Evolutionary conservation across 1,140 invertebrate species (phyloP), one percentile per base, ranked within the genome.

Genomic region (Euura saliciscinereae): DNA sequence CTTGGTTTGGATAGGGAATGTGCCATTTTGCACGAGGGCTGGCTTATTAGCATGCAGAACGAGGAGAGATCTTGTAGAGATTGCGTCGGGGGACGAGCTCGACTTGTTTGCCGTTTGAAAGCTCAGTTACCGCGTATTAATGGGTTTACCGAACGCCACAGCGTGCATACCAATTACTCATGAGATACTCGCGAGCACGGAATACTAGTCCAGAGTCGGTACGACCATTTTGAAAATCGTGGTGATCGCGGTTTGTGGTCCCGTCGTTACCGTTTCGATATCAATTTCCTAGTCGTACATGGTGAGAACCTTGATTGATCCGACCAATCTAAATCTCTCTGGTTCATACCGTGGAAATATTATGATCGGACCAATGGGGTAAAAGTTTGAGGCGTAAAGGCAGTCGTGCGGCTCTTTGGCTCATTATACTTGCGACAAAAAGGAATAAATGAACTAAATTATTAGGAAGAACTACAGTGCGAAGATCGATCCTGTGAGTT

Each of bases 71-170:
- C 5, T 4, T 6, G 51, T 59, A 8, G 51, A 59, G 51, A 59
- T 59, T 59, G 51, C 51, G 51, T 59, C 51, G 13, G 51, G 51
- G 51, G 51, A 59, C 51, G 51, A 59, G 8, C 51, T 59, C 51
- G 51, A 59, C 51, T 59, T 59, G 51, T 59, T 59, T 59, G 51
- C 51, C 51, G 51, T 59, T 59, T 59, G 51, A 59, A 59, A 59
- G 51, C 51, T 59, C 51, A n/a, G 51, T 59, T 59, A 59, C 51
- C 51, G 8, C 13, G 51, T 59, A 59, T 59, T 59, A 59, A 59
- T 59, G 51, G 51, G 51, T 59, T 59, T 6, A n/a, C 51, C 51
- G 8, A 59, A 59, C 51, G 51, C 51, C 13, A 59, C 51, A 3
- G 51, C 51, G 3, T 59, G 51, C 51, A 59, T 59, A 59, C 51